phyloP scores from a whole-genome alignment of 1,140 invertebrate genomes.

The Caenorhabditis latens region DNA sequence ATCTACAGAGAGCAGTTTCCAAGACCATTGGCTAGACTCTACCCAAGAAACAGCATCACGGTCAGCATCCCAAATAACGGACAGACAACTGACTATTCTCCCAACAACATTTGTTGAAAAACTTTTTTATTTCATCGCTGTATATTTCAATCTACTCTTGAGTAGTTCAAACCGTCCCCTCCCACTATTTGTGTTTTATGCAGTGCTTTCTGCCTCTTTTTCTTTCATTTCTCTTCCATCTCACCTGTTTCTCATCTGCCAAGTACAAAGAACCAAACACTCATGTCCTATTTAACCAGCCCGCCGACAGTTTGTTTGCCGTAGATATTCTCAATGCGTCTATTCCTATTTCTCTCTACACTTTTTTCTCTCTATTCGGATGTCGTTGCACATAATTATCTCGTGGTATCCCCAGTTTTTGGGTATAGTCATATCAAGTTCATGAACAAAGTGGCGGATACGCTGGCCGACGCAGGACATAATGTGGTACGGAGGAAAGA shows the following conservation, averaged over 20 bases:
- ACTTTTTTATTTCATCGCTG: background rate
- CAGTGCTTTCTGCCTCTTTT: background rate
- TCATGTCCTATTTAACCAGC: constrained; percentile 13
- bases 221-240: background rate
- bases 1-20: no score
- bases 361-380: constrained; percentile 7
- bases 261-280: constrained; percentile 10
- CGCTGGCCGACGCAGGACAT: constrained; percentile 1
- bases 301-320: background rate
- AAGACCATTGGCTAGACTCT: background rate
- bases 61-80: background rate
- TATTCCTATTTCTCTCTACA: background rate
- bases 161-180: background rate
- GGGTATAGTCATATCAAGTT: constrained; percentile 27
- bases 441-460: constrained; percentile 18
- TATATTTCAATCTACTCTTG: background rate
- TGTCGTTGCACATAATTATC: background rate
- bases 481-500: constrained; percentile 1
- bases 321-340: background rate
- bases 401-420: constrained; percentile 17
- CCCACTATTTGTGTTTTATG: constrained; percentile 1
- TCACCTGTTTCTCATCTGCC: background rate
- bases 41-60: background rate
- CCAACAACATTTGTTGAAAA: background rate
- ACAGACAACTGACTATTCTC: background rate